phyloP scores from a whole-genome alignment of 2,888 invertebrate genomes.

The Anorthoa munda region DNA sequence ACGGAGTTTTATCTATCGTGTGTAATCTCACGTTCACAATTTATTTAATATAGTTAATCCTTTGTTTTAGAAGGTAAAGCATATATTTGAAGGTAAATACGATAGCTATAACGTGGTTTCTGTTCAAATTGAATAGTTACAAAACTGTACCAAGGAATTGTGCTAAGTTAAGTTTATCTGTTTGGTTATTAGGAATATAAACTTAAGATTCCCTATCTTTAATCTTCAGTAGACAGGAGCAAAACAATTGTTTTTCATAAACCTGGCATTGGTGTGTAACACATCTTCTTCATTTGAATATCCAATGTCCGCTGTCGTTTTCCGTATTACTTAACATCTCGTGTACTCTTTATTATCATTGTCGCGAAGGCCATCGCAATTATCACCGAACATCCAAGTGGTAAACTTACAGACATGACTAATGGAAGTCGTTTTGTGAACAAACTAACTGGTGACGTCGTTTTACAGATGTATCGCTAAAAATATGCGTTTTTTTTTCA shows the following conservation, averaged over 20 bases:
- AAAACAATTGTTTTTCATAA: neutral
- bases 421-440: conserved; percentile 69
- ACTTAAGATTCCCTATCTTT: neutral
- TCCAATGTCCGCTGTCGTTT: conserved; percentile 38
- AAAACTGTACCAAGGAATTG: neutral
- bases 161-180: neutral
- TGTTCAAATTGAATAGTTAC: neutral
- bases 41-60: neutral
- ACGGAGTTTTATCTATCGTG: neutral
- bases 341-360: conserved; percentile 62
- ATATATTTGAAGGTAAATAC: neutral
- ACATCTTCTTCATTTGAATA: conserved; percentile 35
- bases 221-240: neutral
- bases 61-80: conserved; percentile 3
- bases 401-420: conserved; percentile 78
- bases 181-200: neutral
- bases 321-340: conserved; percentile 59
- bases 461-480: conserved; percentile 40
- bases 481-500: conserved; percentile 40
- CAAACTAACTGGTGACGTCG: conserved; percentile 44
- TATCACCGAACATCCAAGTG: conserved; percentile 76
- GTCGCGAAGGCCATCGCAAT: conserved; percentile 78
- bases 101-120: neutral
- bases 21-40: conserved; percentile 1
- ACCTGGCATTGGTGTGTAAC: neutral